Conservation (phyloP, 2,888 invertebrate genomes). For the Gerris lacustris region DNA sequence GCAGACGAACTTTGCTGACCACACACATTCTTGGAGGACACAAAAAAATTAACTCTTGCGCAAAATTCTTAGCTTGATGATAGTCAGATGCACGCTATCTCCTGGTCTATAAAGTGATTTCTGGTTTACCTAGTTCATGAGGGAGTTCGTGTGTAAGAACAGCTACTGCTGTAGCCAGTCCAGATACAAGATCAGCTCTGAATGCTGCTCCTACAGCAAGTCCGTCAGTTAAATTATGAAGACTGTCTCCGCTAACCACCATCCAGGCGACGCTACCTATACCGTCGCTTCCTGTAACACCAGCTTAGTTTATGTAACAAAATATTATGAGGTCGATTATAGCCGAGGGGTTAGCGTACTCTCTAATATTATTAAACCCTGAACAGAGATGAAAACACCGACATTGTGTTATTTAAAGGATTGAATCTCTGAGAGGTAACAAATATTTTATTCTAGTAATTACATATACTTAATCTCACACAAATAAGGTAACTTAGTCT, state of each 20-base stretch:
- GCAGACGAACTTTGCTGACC: too few relatives aligned
- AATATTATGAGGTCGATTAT: conserved; percentile 25
- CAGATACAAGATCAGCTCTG: conserved; percentile 56
- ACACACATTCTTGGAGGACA: too few relatives aligned
- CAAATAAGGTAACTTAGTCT: too few relatives aligned
- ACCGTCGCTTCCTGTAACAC: conserved; percentile 28
- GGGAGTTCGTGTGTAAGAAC: conserved; percentile 70
- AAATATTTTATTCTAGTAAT: too few relatives aligned
- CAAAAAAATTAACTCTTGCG: too few relatives aligned
- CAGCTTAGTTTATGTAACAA: neutral
- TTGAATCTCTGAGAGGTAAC: too few relatives aligned
- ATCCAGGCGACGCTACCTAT: conserved; percentile 55
- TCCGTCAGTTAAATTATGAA: conserved; percentile 68
- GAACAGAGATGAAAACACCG: neutral
- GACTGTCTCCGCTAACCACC: conserved; percentile 65
- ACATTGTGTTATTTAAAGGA: too few relatives aligned
- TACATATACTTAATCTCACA: too few relatives aligned
- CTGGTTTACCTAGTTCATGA: conserved; percentile 51
- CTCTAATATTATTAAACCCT: neutral
- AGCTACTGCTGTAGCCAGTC: conserved; percentile 63
- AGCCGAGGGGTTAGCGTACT: conserved; percentile 25
- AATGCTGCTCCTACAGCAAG: conserved; percentile 69
- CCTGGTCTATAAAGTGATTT: too few relatives aligned
- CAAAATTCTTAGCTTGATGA: too few relatives aligned
- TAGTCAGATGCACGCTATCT: too few relatives aligned